Conservation (phyloP, 2,113 vertebrate genomes). For the Pithys albifrons region DNA sequence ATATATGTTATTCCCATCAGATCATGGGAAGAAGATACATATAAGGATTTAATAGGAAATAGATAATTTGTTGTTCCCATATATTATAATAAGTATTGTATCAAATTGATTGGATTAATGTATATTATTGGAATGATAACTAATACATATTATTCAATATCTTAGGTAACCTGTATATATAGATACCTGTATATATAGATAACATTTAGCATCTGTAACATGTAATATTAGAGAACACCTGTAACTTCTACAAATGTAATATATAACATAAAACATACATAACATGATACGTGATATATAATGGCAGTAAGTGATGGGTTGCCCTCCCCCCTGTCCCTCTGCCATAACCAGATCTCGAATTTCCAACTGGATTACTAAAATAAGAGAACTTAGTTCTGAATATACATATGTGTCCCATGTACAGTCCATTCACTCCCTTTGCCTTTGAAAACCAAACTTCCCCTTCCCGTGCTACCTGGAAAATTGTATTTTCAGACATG, state of each 20-base stretch:
- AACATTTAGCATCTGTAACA: too few species aligned
- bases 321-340: not conserved
- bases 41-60: not conserved
- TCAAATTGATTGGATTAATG: not conserved
- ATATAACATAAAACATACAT: not conserved
- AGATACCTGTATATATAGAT: too few species aligned
- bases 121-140: not conserved
- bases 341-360: not conserved
- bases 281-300: not conserved
- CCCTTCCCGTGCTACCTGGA: not conserved
- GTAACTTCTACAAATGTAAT: not conserved
- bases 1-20: not conserved
- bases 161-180: not conserved
- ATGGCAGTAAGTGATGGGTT: not conserved
- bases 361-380: not conserved
- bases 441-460: rapidly evolving
- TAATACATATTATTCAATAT: not conserved
- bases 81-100: not conserved
- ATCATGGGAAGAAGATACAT: too few species aligned
- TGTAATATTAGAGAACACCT: not conserved
- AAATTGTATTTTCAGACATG: rapidly evolving
- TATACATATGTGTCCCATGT: rapidly evolving
- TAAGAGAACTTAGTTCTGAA: not conserved
- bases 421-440: not conserved
- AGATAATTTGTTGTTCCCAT: not conserved